phyloP scores from a whole-genome alignment of 2,797 vertebrate genomes.

The Sphenodon punctatus region DNA sequence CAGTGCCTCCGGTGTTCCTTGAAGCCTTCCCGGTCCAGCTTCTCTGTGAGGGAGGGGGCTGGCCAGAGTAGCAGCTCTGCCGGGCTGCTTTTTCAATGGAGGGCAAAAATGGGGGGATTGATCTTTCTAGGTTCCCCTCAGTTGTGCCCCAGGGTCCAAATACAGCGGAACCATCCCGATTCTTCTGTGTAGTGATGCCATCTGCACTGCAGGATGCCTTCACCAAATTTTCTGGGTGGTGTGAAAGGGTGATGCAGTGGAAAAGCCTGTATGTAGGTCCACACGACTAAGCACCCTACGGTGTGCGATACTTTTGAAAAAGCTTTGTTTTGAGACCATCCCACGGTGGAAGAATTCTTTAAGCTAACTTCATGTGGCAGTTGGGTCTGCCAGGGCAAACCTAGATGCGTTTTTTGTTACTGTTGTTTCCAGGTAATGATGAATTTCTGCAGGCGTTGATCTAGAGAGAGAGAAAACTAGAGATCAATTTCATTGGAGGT shows the following conservation, averaged over 20 bases:
- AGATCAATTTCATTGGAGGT: too few species aligned
- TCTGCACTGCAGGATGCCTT: accelerated
- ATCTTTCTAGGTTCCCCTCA: too few species aligned
- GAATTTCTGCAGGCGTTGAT: slow-evolving; percentile 2
- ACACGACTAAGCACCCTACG: background rate
- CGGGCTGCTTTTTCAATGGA: too few species aligned
- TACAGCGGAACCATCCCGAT: background rate
- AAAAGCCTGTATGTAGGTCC: background rate
- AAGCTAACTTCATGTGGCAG: background rate
- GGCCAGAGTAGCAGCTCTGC: too few species aligned
- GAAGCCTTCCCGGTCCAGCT: too few species aligned
- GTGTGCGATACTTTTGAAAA: too few species aligned
- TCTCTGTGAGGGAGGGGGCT: too few species aligned
- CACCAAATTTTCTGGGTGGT: accelerated
- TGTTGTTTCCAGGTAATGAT: background rate
- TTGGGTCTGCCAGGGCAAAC: accelerated
- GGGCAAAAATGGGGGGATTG: too few species aligned
- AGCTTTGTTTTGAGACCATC: background rate
- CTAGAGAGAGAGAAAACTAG: too few species aligned
- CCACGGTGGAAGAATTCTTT: background rate
- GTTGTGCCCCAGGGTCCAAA: too few species aligned
- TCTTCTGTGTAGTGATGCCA: background rate
- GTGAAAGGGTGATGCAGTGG: background rate
- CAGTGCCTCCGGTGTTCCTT: too few species aligned
- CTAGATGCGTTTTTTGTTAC: background rate